These are phyloP conservation scores for Bursaphelenchus okinawaensis DNA, from an alignment of 2,888 invertebrate species.

Conservation along the genomic window DNA sequence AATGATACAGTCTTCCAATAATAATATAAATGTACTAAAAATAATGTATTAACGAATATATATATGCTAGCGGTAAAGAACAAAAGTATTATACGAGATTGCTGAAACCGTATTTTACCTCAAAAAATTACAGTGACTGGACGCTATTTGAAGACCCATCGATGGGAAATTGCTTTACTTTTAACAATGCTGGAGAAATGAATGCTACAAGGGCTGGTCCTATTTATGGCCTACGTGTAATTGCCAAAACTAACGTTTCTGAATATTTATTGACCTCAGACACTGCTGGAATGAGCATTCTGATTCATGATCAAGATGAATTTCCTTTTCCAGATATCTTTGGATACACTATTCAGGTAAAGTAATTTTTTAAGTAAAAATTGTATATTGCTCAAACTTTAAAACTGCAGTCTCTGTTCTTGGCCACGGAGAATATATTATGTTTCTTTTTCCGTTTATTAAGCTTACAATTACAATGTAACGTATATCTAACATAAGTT, in stretches of 20 bases:
- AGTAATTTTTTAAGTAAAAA: too few relatives aligned
- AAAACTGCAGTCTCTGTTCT: too few relatives aligned
- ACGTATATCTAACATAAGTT: too few relatives aligned
- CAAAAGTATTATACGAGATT: too few relatives aligned
- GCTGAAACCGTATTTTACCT: not conserved
- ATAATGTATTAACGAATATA: too few relatives aligned
- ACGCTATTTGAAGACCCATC: conserved; percentile 20
- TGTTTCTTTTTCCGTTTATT: too few relatives aligned
- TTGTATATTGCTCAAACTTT: too few relatives aligned
- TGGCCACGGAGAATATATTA: too few relatives aligned
- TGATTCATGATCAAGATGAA: conserved; percentile 55
- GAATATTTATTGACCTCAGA: conserved; percentile 54
- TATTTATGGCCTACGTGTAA: conserved; percentile 43
- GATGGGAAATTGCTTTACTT: conserved; percentile 31
- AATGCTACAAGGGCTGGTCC: conserved; percentile 27
- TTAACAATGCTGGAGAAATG: conserved; percentile 18
- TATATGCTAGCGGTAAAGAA: too few relatives aligned
- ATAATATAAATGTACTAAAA: too few relatives aligned
- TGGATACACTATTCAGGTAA: conserved; percentile 49
- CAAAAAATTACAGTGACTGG: conserved; percentile 25
- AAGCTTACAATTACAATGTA: too few relatives aligned
- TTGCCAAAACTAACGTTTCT: conserved; percentile 54
- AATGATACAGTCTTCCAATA: too few relatives aligned
- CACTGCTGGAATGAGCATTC: conserved; percentile 55
- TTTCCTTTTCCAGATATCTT: conserved; percentile 58